Conservation (phyloP, 2,113 vertebrate genomes). For the Ranitomeya variabilis region DNA sequence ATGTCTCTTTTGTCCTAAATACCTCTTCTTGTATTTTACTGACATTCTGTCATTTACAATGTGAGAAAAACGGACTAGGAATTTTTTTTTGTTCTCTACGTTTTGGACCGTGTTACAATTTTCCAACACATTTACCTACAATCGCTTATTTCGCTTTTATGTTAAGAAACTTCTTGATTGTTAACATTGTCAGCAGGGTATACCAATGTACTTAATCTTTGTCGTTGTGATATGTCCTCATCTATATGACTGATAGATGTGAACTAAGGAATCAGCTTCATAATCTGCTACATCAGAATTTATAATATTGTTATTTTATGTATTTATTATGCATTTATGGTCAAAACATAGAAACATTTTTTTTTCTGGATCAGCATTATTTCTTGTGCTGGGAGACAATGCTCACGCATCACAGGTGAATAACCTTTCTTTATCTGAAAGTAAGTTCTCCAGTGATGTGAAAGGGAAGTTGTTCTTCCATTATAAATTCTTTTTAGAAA, state of each 20-base stretch:
- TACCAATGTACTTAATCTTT: background rate
- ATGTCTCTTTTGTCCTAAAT: constrained; percentile 66
- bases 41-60: constrained; percentile 46
- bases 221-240: background rate
- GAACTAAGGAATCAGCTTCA: background rate
- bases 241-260: background rate
- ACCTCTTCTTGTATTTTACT: constrained; percentile 63
- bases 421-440: background rate
- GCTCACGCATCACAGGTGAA: background rate
- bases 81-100: background rate
- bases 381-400: background rate
- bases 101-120: background rate
- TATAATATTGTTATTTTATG: background rate
- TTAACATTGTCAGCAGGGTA: background rate
- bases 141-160: background rate
- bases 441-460: background rate
- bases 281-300: background rate
- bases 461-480: background rate
- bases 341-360: background rate
- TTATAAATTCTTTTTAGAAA: background rate
- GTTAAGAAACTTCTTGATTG: background rate
- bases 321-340: background rate
- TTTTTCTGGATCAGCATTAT: background rate
- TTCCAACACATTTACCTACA: background rate
- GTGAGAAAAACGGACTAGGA: constrained; percentile 17